Evolutionary conservation across 1,140 invertebrate genomes (phyloP), one percentile per base, ranked within the genome.

Genomic region (Drosophila willistoni): DNA sequence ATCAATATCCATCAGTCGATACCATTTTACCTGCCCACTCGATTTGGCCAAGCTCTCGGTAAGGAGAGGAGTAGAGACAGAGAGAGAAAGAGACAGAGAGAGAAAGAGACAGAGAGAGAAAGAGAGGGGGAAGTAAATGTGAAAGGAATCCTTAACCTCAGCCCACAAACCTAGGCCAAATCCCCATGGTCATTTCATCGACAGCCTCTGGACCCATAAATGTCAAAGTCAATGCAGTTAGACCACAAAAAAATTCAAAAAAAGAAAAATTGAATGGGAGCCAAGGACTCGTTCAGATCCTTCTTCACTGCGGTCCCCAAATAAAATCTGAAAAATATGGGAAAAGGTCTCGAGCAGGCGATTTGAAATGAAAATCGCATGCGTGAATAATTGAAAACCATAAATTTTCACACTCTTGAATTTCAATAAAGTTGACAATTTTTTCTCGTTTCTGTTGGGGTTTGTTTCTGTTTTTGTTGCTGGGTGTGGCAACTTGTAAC

Each of bases 381-480:
- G 67, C 66, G 71, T 74, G 68, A 84, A 81, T 87, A 84, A 87
- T 87, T 89, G 84, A 83, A 51, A 84, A 84, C 84, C 73, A 89
- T 84, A 87, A 89, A 87, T 87, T 89, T 70, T 87, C 80, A 89
- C 80, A 89, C 84, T 68, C 71, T 84, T 75, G 71, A 71, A 84
- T 84, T 87, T 87, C 84, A 89, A 87, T 87, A 89, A 87, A 78
- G 80, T 84, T 79, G 68, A 87, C 83, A 87, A 80, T 87, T 87
- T 64, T n/a, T 42, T 42, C 13, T 42, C 10, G 4, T 44, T 44
- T 42, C n/a, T 13, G 12, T n/a, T 44, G 9, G 9, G 19, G 19
- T 7, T 3, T 17, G 7, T 47, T 64, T 60, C 12, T 67, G 56
- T 22, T 25, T 44, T 25, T 44, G 44, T 51, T 51, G 44, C 19